Base-by-base conservation (phyloP, 2,888 invertebrate genomes). In the Parnassius orleans region DNA sequence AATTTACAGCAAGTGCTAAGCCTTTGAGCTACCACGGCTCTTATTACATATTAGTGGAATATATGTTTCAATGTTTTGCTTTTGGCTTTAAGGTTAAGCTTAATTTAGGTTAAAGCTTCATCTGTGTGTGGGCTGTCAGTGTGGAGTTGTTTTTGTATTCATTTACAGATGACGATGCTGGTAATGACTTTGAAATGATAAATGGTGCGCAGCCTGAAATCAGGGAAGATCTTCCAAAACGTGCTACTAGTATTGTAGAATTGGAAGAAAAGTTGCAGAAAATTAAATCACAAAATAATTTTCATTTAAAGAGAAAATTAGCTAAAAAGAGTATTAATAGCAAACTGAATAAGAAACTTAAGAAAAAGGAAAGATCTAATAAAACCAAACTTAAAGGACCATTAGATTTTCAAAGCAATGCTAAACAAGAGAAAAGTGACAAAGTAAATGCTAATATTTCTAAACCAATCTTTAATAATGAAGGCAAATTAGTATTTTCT, bases 401-500 rank as follows among this genome's bases (percentile, higher is more conserved):
- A 43, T 55, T 63, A 53, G 71, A 69, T 14, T 63, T 64, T 53
- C 53, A 53, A 33, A 69, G 53, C 42, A 66, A 66, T 33, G 55
- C 19, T 24, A 67, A 60, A 61, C 67, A 68, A 55, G 63, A 48
- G 66, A 70, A 57, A 50, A 68, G 56, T 86, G 86, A 63, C 15
- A 89, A 86, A 67, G 66, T 74, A 14, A 80, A 79, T 67, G 75
- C 87, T 7, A 89, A 92, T 70, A 80, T 87, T 56, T 79, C 93
- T 0, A 95, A 95, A 78, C 95, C 95, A n/a, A 93, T 96, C 15
- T 97, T 95, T 72, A 97, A 97, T 80, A 95, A 94, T 71, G 96
- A 97, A 67, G 96, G 96, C 2, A 96, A 97, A 88, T 94, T 98
- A 78, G 97, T 98, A 1, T 98, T 96, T 79, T 97, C 97, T 7